phyloP scores from a whole-genome alignment of 2,797 vertebrate species.

The Scyliorhinus canicula region DNA sequence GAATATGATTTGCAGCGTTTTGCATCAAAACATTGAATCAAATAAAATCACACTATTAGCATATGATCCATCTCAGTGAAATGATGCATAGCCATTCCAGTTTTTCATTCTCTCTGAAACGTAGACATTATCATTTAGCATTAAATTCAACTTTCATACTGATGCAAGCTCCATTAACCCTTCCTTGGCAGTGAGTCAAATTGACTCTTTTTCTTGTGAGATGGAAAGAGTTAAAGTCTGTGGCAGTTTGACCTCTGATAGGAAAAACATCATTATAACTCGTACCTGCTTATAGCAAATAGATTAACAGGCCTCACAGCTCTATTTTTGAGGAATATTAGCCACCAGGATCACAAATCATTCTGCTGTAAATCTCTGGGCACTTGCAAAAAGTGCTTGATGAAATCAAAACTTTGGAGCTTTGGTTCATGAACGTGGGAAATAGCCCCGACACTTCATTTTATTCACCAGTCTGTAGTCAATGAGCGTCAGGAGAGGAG shows the following conservation, averaged over 20 bases:
- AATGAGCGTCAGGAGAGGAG: background rate
- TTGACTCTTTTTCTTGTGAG: background rate
- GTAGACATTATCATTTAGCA: background rate
- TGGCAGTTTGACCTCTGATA: background rate
- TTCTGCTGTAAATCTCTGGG: constrained; percentile 27
- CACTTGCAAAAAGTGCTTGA: constrained; percentile 30
- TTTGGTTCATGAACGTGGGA: constrained; percentile 15
- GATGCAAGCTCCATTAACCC: background rate
- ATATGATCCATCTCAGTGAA: background rate
- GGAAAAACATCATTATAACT: constrained; percentile 34
- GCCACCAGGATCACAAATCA: constrained; percentile 26
- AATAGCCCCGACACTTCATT: constrained; percentile 18
- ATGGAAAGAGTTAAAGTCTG: background rate
- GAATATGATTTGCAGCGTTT: background rate
- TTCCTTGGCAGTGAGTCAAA: background rate
- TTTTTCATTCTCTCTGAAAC: background rate
- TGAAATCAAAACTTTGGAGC: constrained; percentile 22
- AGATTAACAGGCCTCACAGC: constrained; percentile 21
- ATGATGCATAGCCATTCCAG: background rate
- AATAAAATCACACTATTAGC: background rate
- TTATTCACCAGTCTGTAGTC: constrained; percentile 1
- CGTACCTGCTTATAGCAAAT: background rate
- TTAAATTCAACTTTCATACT: constrained; percentile 15
- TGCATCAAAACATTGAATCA: background rate
- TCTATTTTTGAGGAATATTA: constrained; percentile 31